Base-by-base conservation (phyloP, 2,888 invertebrate genomes). In the Rhagium mordax region DNA sequence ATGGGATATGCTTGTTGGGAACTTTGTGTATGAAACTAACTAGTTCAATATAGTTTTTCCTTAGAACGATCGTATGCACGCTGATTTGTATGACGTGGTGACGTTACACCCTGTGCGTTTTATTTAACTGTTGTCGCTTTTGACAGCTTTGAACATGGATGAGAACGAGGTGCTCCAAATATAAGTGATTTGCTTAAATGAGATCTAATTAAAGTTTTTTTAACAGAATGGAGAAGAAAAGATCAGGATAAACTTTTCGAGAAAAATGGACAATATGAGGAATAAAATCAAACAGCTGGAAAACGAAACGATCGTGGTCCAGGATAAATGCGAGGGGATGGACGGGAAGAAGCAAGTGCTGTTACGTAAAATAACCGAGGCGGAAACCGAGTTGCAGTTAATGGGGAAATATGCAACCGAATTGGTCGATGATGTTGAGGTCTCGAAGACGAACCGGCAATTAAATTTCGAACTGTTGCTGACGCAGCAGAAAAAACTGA, bases 401-500 rank as follows among this genome's bases (percentile, higher is more conserved):
- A 59, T 47, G 27, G 67, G 74, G 29, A 61, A 70, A 6, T 77
- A 79, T 60, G 2, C 13, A 8, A 57, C 33, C 18, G 41, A 74
- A 3, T 70, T 83, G 13, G 8, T 84, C 48, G 76, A 86, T 10
- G 78, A 79, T 65, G 75, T 83, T 7, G 86, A 88, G 61, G 80
- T 84, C 10, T 70, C 81, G 7, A 87, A 88, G 79, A 88, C 89
- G 2, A 87, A 89, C 62, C 86, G 89, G 33, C 86, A 86, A 47
- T 71, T 89, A 61, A 91, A 91, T 79, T 86, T 92, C 72, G 90
- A 92, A 82, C 84, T 89, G 70, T 82, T 95, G 18, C 90, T 95
- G 0, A 90, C 93, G 60, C 91, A 92, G 79, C 95, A 96, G 84
- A 91, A 92, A 29, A 92, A 93, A 75, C 91, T 92, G 29, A 91